Base-by-base conservation (phyloP, 1,140 invertebrate species). In the Drosophila repletoides region DNA sequence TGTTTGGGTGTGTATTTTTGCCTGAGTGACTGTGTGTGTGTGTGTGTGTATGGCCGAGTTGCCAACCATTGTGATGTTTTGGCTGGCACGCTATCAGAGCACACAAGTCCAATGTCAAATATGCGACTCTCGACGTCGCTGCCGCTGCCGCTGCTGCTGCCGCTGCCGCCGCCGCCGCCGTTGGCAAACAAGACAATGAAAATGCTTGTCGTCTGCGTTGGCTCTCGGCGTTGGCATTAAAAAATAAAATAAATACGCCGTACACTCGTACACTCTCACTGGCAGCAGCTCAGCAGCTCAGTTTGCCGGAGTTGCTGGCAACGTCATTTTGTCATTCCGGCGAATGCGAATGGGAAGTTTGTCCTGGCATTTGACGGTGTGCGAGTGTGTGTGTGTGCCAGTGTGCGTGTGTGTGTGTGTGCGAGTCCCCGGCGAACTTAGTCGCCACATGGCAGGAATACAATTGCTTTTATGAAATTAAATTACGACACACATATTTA, bases 381-480 rank as follows among this genome's bases (percentile, higher is more conserved):
- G n/a, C n/a, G n/a, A n/a, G n/a, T n/a, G n/a, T n/a, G n/a, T n/a
- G n/a, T n/a, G n/a, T n/a, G n/a, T n/a, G n/a, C n/a, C n/a, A n/a
- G n/a, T n/a, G n/a, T n/a, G n/a, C n/a, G n/a, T n/a, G n/a, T n/a
- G n/a, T n/a, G n/a, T n/a, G 19, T 17, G 29, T 55, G 40, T 21
- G 12, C 36, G n/a, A 21, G 19, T 55, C 41, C 53, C 43, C 17
- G 53, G 36, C 58, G 40, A 67, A 67, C 58, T 61, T 61, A 61
- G 64, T 61, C 58, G 64, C 38, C 64, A 67, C 64, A 67, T 67
- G 64, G 64, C 45, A 52, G 56, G 38, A 67, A 70, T 72, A 83
- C 77, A 77, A 83, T 83, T 83, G 77, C 73, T 83, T 83, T 83
- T 83, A 83, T 83, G 64, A 83, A 83, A 83, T 83, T 83, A 83